These are phyloP conservation scores for Alectura lathami DNA, from an alignment of 2,113 vertebrate species.

Conservation along the genomic window DNA sequence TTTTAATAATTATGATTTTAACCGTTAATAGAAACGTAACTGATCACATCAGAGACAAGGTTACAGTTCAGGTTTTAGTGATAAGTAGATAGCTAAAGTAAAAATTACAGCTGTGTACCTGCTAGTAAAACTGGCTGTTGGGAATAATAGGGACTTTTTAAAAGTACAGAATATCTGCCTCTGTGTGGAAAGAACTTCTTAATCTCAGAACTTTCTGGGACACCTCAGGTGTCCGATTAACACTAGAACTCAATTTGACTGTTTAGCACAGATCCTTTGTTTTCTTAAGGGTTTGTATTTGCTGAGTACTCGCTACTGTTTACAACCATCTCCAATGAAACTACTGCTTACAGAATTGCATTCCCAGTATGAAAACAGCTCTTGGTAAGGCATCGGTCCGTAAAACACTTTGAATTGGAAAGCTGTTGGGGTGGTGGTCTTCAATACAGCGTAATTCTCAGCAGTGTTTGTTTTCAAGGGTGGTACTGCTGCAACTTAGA, in stretches of 20 bases:
- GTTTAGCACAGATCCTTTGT: neutral
- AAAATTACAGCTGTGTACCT: neutral
- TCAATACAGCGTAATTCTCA: neutral
- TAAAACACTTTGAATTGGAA: slow-evolving; percentile 22
- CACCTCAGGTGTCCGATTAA: slow-evolving; percentile 4
- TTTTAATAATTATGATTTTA: slow-evolving; percentile 37
- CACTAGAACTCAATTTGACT: neutral
- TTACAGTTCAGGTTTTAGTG: slow-evolving; percentile 2
- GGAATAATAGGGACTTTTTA: neutral
- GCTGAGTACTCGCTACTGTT: neutral
- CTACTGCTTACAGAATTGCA: neutral
- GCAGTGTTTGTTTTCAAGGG: neutral
- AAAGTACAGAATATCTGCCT: neutral
- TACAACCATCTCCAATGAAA: slow-evolving; percentile 1
- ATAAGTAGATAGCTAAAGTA: neutral
- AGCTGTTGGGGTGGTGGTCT: neutral
- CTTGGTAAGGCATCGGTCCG: neutral
- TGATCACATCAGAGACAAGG: neutral
- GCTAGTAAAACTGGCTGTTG: neutral
- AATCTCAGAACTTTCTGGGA: neutral
- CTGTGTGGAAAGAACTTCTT: neutral
- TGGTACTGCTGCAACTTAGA: neutral
- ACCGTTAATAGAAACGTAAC: neutral
- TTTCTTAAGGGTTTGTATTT: slow-evolving; percentile 4
- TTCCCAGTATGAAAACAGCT: neutral